Evolutionary conservation across 2,888 invertebrate species (phyloP).

Genomic region (Melolontha melolontha): DNA sequence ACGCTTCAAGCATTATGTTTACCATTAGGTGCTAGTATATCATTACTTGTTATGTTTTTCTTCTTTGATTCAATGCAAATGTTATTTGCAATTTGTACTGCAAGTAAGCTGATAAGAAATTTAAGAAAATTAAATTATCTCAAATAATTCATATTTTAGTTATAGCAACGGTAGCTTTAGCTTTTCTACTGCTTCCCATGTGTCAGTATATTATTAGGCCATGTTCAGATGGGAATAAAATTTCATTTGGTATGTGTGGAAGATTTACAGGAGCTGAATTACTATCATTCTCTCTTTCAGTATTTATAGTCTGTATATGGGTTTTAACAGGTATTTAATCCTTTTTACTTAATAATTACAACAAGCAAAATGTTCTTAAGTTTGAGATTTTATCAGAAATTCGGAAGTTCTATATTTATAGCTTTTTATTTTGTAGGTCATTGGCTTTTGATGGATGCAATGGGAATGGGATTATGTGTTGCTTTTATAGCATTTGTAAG

Average conservation of each 20-base stretch:
- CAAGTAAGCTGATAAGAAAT: constrained; percentile 77
- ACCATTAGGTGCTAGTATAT: constrained; percentile 95
- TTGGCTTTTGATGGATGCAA: constrained; percentile 98
- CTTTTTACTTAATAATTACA: not conserved
- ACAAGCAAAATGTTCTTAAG: too few relatives aligned
- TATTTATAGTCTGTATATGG: constrained; percentile 96
- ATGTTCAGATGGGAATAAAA: constrained; percentile 86
- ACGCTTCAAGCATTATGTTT: constrained; percentile 97
- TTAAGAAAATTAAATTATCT: not conserved
- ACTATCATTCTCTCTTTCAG: constrained; percentile 90
- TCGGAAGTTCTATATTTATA: not conserved
- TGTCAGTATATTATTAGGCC: constrained; percentile 94
- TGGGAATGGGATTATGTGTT: constrained; percentile 98
- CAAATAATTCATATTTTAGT: constrained; percentile 70
- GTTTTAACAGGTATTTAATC: constrained; percentile 80
- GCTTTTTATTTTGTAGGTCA: constrained; percentile 70
- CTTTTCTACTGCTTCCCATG: constrained; percentile 95
- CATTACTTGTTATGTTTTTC: constrained; percentile 97
- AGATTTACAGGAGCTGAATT: constrained; percentile 95
- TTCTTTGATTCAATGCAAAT: constrained; percentile 99
- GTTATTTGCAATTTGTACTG: constrained; percentile 95
- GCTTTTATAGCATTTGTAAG: constrained; percentile 98
- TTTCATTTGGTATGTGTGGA: constrained; percentile 92
- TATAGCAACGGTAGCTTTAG: constrained; percentile 96
- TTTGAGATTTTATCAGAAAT: too few relatives aligned